A percentile compares a stretch with the other conserved stretches of the same genome.
Conservation (phyloP, 2,113 vertebrate genomes). For the Perognathus longimembris region DNA sequence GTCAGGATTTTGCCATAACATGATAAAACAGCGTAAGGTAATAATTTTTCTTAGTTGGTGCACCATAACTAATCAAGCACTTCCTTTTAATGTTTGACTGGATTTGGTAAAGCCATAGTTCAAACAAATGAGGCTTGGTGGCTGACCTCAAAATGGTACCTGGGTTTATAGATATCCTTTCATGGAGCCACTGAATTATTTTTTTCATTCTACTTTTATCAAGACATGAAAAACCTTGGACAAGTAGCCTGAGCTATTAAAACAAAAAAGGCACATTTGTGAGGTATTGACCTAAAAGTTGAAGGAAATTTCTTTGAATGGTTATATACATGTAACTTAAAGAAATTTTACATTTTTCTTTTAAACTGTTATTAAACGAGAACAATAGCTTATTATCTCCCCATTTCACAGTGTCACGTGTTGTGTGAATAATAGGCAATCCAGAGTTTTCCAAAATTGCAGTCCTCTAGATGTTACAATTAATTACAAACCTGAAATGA, state of each 20-base stretch:
- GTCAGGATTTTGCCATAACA: slow-evolving; percentile 64
- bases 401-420: slow-evolving; percentile 80
- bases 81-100: slow-evolving; percentile 73
- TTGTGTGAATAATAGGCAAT: slow-evolving; percentile 88
- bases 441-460: slow-evolving; percentile 86
- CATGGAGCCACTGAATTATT: slow-evolving; percentile 48
- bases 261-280: slow-evolving; percentile 15
- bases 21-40: slow-evolving; percentile 56
- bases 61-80: slow-evolving; percentile 52
- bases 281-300: slow-evolving; percentile 61
- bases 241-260: slow-evolving; percentile 24
- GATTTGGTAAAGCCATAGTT: slow-evolving; percentile 73
- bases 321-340: slow-evolving; percentile 66
- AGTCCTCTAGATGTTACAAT: slow-evolving; percentile 87
- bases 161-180: slow-evolving; percentile 52
- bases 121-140: slow-evolving; percentile 74
- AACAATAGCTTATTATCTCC: slow-evolving; percentile 79
- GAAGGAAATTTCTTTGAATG: slow-evolving; percentile 60
- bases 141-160: slow-evolving; percentile 56
- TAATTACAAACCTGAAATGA: slow-evolving; percentile 87
- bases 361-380: slow-evolving; percentile 80
- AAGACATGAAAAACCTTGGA: slow-evolving; percentile 39
- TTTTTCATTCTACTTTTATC: slow-evolving; percentile 49
- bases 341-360: slow-evolving; percentile 82
- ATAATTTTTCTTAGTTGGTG: slow-evolving; percentile 68